These are phyloP conservation scores for Ranitomeya imitator DNA, from an alignment of 2,113 vertebrate species.

Conservation along the genomic window DNA sequence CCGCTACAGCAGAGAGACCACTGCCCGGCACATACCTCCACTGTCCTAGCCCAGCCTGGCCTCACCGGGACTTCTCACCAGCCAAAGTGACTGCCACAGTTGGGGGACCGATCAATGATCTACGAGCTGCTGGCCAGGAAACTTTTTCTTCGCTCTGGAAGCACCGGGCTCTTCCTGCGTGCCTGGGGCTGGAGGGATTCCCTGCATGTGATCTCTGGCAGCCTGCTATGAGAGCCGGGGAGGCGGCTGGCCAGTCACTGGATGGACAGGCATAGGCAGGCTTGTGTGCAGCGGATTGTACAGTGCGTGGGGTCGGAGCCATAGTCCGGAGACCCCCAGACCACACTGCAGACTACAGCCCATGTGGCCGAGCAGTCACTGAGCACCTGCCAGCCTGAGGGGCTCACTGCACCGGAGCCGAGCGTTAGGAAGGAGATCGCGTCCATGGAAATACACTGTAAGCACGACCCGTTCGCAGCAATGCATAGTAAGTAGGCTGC, in stretches of 20 bases:
- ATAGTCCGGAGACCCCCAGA: too few relatives aligned
- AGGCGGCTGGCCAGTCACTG: not conserved
- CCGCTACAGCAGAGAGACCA: constrained; percentile 48
- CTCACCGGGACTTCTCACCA: not conserved
- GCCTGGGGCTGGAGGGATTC: not conserved
- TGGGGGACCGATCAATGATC: not conserved
- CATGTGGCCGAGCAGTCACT: not conserved
- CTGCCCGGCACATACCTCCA: constrained; percentile 13
- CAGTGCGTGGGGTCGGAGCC: not conserved
- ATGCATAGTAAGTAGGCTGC: constrained; percentile 97
- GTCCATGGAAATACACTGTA: constrained; percentile 99
- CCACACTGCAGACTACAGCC: too few relatives aligned
- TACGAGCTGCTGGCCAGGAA: not conserved
- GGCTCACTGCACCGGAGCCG: constrained; percentile 15
- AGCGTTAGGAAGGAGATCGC: constrained; percentile 58
- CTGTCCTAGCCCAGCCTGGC: not conserved
- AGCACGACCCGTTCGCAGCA: constrained; percentile 98
- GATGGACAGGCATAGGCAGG: not conserved
- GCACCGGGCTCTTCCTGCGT: constrained; percentile 9
- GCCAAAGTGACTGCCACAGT: not conserved
- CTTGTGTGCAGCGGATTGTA: constrained; percentile 25
- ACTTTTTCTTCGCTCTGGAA: constrained; percentile 1
- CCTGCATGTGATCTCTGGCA: not conserved
- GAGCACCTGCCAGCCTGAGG: not conserved
- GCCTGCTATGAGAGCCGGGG: not conserved